Percentiles rank a stretch among this genome's conserved stretches.
These are phyloP conservation scores for Coregonus clupeaformis DNA, from an alignment of 2,113 vertebrate species.

Conservation along the genomic window DNA sequence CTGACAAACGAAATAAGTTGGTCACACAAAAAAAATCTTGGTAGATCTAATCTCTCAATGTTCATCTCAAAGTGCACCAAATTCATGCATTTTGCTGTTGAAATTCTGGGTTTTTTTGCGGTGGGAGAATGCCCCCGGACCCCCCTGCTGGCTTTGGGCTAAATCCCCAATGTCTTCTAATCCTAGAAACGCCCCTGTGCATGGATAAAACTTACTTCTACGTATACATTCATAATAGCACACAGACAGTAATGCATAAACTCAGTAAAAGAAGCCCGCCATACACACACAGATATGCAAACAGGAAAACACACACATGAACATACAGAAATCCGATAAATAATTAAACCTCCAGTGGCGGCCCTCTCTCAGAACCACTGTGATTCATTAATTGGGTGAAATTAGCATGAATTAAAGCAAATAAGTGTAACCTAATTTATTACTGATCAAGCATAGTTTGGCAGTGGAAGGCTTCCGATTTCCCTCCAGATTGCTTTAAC, in stretches of 20 bases:
- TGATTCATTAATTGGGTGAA: slow-evolving; percentile 99
- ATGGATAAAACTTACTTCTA: neutral
- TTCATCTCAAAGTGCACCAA: too few relatives aligned
- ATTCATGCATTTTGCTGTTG: too few relatives aligned
- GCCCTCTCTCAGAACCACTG: slow-evolving; percentile 88
- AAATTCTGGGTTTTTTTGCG: too few relatives aligned
- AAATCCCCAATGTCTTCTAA: too few relatives aligned
- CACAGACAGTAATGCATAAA: slow-evolving; percentile 48
- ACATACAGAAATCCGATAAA: slow-evolving; percentile 91
- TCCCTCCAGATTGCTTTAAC: slow-evolving; percentile 99
- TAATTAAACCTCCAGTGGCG: slow-evolving; percentile 99
- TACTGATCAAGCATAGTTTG: slow-evolving; percentile 99
- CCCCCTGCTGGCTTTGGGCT: too few relatives aligned
- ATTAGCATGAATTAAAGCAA: slow-evolving; percentile 99
- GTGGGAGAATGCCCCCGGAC: too few relatives aligned
- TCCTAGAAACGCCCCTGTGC: too few relatives aligned
- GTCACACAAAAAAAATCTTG: too few relatives aligned
- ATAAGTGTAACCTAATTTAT: slow-evolving; percentile 99
- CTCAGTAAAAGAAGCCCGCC: slow-evolving; percentile 66
- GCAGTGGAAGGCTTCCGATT: slow-evolving; percentile 91
- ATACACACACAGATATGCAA: slow-evolving; percentile 74
- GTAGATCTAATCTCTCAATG: too few relatives aligned
- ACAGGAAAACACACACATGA: slow-evolving; percentile 59
- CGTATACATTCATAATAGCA: slow-evolving; percentile 12
- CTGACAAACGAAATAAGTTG: too few relatives aligned